Conservation (phyloP, 2,888 invertebrate genomes). For the Chirona hameri region DNA sequence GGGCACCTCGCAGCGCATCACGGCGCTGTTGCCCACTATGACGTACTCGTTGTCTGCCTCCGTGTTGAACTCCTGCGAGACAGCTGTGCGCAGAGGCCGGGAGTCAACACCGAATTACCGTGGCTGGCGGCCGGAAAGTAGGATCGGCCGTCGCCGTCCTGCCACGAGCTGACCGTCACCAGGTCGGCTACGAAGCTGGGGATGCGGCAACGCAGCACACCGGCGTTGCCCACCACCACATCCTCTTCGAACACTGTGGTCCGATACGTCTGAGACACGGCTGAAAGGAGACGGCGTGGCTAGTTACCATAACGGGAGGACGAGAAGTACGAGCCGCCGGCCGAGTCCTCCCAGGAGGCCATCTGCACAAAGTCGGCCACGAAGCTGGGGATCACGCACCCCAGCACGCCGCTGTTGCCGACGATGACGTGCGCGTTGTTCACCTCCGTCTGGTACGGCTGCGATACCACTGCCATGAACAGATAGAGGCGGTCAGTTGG, state of each 20-base stretch:
- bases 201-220: slow-evolving; percentile 39
- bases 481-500: not conserved
- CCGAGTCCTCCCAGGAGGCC: slow-evolving; percentile 69
- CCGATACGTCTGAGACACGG: slow-evolving; percentile 79
- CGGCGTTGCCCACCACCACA: slow-evolving; percentile 57
- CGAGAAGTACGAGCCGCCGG: slow-evolving; percentile 12
- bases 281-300: slow-evolving; percentile 52
- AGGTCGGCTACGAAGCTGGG: slow-evolving; percentile 41
- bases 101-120: not conserved
- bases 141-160: slow-evolving; percentile 33
- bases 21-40: slow-evolving; percentile 81
- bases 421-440: slow-evolving; percentile 72
- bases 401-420: slow-evolving; percentile 84
- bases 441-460: slow-evolving; percentile 37
- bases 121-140: slow-evolving; percentile 2
- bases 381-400: slow-evolving; percentile 91
- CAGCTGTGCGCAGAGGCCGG: slow-evolving; percentile 33
- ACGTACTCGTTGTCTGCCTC: slow-evolving; percentile 63
- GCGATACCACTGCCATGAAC: slow-evolving; percentile 37
- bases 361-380: slow-evolving; percentile 85
- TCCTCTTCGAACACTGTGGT: slow-evolving; percentile 81
- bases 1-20: slow-evolving; percentile 89
- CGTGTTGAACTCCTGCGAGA: slow-evolving; percentile 37
- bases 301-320: slow-evolving; percentile 4
- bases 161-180: slow-evolving; percentile 39